Percentiles rank a stretch among this genome's conserved stretches.
Evolutionary conservation across 2,888 invertebrate genomes (phyloP).

Genomic region (Ametastegia equiseti): DNA sequence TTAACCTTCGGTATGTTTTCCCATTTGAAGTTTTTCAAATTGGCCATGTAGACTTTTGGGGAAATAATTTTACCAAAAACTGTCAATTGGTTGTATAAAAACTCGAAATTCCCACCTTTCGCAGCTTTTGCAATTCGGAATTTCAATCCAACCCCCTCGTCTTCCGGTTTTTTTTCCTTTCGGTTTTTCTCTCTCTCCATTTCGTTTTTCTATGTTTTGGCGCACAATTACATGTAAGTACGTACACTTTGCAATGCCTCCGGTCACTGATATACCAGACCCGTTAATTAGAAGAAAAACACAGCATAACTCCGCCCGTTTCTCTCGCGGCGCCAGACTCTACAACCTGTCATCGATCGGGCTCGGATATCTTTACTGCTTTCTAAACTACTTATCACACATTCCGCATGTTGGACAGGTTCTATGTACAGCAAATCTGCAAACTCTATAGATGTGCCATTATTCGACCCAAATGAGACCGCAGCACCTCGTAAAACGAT

Average conservation of each 20-base stretch:
- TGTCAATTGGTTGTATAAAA: too few relatives aligned
- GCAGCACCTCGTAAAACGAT: background rate
- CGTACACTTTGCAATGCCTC: background rate
- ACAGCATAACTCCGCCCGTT: background rate
- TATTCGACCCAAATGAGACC: background rate
- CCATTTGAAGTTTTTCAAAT: too few relatives aligned
- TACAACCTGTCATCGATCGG: background rate
- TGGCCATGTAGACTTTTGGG: too few relatives aligned
- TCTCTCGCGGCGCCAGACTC: background rate
- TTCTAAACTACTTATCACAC: background rate
- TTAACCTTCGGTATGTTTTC: too few relatives aligned
- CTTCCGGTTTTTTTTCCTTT: background rate
- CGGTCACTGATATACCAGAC: constrained; percentile 25
- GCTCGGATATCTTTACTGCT: background rate
- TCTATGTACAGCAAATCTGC: background rate
- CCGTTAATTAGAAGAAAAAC: constrained; percentile 24
- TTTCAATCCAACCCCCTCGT: too few relatives aligned
- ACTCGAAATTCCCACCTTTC: too few relatives aligned
- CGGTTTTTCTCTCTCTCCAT: background rate
- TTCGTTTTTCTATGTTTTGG: background rate
- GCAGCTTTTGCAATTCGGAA: too few relatives aligned
- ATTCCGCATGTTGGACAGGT: background rate
- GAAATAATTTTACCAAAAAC: too few relatives aligned
- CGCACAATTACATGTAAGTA: background rate
- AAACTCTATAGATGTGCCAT: background rate